These are phyloP conservation scores for Nanger granti DNA, from an alignment of 2,113 vertebrate genomes.

Conservation along the genomic window DNA sequence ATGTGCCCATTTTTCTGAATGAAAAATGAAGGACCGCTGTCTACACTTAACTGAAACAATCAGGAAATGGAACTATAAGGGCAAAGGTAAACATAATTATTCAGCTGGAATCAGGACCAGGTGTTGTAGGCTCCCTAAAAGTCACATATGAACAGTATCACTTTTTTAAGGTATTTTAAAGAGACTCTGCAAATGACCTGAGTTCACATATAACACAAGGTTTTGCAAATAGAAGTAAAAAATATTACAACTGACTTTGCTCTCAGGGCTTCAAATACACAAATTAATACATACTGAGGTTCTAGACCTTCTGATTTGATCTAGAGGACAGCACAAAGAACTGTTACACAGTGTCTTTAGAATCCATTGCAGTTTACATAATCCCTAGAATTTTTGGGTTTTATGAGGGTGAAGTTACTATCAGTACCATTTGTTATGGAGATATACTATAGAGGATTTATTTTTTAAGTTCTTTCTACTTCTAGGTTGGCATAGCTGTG, in stretches of 20 bases:
- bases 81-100: conserved; percentile 16
- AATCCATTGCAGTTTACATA: neutral
- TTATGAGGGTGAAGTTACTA: neutral
- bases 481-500: neutral
- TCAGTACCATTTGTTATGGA: neutral
- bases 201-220: neutral
- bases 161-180: neutral
- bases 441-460: neutral
- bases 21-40: conserved; percentile 31
- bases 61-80: neutral
- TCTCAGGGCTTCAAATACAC: neutral
- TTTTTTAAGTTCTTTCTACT: neutral
- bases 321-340: neutral
- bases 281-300: neutral
- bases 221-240: conserved; percentile 7
- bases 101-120: neutral
- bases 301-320: neutral
- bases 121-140: neutral
- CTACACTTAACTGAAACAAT: conserved; percentile 15
- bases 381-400: neutral
- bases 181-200: neutral
- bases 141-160: neutral
- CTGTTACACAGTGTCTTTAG: neutral
- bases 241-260: neutral
- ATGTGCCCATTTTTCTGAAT: neutral